phyloP scores from a whole-genome alignment of 2,797 vertebrate species.

The Rhinella marina region DNA sequence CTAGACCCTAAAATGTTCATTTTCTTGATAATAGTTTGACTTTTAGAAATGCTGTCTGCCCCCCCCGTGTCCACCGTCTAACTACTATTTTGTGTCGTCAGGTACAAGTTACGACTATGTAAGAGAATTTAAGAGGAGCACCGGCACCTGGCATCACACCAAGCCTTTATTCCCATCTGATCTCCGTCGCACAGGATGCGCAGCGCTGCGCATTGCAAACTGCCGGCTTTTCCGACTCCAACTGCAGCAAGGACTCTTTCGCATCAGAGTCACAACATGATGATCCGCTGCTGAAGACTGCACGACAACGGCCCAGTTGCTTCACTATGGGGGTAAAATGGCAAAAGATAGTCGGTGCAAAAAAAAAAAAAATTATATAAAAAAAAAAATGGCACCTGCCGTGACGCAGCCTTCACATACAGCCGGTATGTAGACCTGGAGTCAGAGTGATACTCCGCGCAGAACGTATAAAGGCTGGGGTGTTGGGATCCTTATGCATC shows the following conservation, averaged over 20 bases:
- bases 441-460: slow-evolving; percentile 64
- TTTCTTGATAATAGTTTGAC: background rate
- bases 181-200: slow-evolving; percentile 89
- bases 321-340: slow-evolving; percentile 61
- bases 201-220: slow-evolving; percentile 91
- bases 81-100: slow-evolving; percentile 63
- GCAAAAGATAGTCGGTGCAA: background rate
- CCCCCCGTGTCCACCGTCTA: background rate
- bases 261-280: slow-evolving; percentile 79
- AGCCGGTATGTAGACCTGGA: slow-evolving; percentile 71
- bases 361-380: no score
- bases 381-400: slow-evolving; percentile 61
- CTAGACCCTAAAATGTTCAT: background rate
- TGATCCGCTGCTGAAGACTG: slow-evolving; percentile 56
- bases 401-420: slow-evolving; percentile 69
- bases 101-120: slow-evolving; percentile 95
- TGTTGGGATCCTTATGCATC: slow-evolving; percentile 5
- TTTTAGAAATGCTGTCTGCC: background rate
- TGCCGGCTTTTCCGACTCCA: slow-evolving; percentile 96
- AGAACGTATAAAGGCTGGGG: background rate
- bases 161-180: slow-evolving; percentile 86
- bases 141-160: slow-evolving; percentile 93
- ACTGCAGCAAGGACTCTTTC: slow-evolving; percentile 91
- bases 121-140: slow-evolving; percentile 93
- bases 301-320: slow-evolving; percentile 61